These are phyloP conservation scores for Lepidurus packardi DNA, from an alignment of 1,140 invertebrate species.

Conservation along the genomic window DNA sequence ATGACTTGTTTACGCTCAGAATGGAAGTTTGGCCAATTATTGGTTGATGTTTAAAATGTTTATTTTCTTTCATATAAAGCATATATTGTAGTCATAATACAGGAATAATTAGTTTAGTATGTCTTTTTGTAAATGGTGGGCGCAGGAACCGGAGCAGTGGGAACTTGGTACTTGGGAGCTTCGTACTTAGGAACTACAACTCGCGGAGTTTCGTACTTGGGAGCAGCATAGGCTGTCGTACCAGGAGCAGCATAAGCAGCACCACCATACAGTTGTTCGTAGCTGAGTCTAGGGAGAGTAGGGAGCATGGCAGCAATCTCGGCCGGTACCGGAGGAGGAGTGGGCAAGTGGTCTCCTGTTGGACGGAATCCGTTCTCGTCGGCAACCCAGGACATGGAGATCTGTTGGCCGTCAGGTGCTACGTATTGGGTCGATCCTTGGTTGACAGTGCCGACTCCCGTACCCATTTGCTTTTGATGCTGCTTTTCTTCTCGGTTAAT, in stretches of 20 bases:
- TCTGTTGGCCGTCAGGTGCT: slow-evolving; percentile 37
- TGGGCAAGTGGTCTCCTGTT: slow-evolving; percentile 39
- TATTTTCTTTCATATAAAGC: too few species aligned
- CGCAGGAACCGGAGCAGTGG: too few species aligned
- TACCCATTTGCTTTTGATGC: slow-evolving; percentile 55
- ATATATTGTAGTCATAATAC: too few species aligned
- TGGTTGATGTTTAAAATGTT: too few species aligned
- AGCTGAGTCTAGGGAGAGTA: slow-evolving; percentile 15
- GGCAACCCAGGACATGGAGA: slow-evolving; percentile 37
- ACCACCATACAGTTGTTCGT: not conserved
- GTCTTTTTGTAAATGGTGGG: too few species aligned
- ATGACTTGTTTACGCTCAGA: too few species aligned
- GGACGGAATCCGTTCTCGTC: slow-evolving; percentile 41
- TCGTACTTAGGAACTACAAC: not conserved
- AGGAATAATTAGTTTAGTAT: too few species aligned
- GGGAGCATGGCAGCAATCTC: slow-evolving; percentile 30
- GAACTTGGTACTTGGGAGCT: not conserved
- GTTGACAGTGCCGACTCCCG: slow-evolving; percentile 18
- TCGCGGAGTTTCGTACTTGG: not conserved
- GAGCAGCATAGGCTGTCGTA: not conserved
- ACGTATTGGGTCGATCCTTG: slow-evolving; percentile 42
- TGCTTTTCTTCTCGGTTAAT: slow-evolving; percentile 69
- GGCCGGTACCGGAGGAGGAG: slow-evolving; percentile 35
- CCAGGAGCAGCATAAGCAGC: not conserved
- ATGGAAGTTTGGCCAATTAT: too few species aligned